Evolutionary conservation across 2,113 vertebrate species (phyloP), one percentile per base, ranked within the genome.

Genomic region (Andinoacara biseriatus): DNA sequence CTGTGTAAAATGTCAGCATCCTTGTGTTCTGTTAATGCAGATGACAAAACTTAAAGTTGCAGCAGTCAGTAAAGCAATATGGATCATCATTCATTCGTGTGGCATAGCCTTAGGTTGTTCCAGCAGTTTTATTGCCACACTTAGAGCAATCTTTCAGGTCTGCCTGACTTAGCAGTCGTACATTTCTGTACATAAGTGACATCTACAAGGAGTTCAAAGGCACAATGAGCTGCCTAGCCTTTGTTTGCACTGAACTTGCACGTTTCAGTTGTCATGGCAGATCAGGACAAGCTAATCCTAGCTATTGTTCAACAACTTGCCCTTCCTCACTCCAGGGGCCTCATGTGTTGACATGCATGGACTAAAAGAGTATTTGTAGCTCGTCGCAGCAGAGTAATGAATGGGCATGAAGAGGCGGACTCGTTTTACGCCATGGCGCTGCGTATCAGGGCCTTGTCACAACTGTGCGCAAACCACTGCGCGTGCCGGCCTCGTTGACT

Each of bases 381-480:
- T 58, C 52, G 56, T 76, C 22, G 62, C 40, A 49, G 29, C 33
- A 35, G 20, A 24, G 3, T 43, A 24, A 46, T 87, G 80, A 85
- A 83, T 81, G 81, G 63, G 35, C 38, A 79, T 38, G 83, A 31
- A 56, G 78, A 80, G 62, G 82, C 84, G 82, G 76, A 56, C 86
- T 65, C 56, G 4, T 84, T 85, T 87, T 76, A 60, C 78, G 57
- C 89, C 63, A 52, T 67, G 13, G 69, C 24, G 86, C 43, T 84
- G 82, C 62, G 81, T 87, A 82, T 87, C 26, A 43, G 26, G 78
- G 85, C 60, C 77, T 74, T 58, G 61, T 85, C 67, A 76, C 89
- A 78, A 43, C 80, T 56, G 86, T 83, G 33, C 82, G 67, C 74
- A 90, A 86, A 79, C 80, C 63, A 82, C 61, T 52, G 33, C 13